phyloP scores from a whole-genome alignment of 2,888 invertebrate genomes.

The Noctua fimbriata region DNA sequence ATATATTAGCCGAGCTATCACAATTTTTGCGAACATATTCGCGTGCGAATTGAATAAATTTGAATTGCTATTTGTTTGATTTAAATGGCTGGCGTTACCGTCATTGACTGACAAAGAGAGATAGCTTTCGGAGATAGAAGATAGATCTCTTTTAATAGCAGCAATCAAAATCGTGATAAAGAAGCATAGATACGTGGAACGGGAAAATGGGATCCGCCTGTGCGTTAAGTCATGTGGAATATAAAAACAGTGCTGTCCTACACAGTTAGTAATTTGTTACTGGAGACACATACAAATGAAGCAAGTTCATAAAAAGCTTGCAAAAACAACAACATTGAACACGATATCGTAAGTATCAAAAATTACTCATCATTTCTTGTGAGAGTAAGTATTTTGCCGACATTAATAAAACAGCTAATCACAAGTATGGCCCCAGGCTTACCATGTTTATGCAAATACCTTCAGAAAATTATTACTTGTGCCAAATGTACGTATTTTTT shows the following conservation, averaged over 20 bases:
- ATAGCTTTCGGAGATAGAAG: background rate
- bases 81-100: no score
- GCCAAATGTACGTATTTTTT: conserved; percentile 28
- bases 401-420: conserved; percentile 23
- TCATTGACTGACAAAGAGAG: background rate
- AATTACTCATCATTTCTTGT: background rate
- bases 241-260: background rate
- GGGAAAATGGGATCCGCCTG: background rate
- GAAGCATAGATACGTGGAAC: background rate
- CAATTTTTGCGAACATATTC: no score
- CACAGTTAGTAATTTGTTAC: background rate
- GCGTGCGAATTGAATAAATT: no score
- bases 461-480: conserved; percentile 33
- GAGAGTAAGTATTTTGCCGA: background rate
- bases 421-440: conserved; percentile 2
- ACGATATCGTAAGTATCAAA: background rate
- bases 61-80: no score
- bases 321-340: background rate
- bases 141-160: background rate
- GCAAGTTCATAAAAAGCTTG: background rate
- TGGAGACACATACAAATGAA: background rate
- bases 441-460: conserved; percentile 33
- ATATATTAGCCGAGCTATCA: no score
- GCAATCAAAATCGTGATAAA: background rate
- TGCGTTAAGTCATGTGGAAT: background rate